Evolutionary conservation across 2,888 invertebrate genomes (phyloP).

Genomic region (Melanostoma mellinum): DNA sequence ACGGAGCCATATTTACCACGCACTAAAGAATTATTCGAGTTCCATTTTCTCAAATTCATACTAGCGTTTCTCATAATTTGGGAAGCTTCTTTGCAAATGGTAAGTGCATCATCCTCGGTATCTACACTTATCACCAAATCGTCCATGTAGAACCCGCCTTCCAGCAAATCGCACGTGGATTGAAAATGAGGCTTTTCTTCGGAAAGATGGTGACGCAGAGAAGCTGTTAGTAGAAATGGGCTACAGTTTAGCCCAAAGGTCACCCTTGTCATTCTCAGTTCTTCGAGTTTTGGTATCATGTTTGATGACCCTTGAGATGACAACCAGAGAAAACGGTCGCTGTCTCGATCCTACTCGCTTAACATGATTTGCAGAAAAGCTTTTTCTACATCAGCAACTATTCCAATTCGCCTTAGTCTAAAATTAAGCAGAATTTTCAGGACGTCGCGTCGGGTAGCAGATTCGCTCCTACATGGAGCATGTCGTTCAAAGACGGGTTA

Average conservation of each 20-base stretch:
- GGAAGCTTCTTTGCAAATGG: not conserved
- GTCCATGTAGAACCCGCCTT: slow-evolving; percentile 27
- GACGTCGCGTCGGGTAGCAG: not conserved
- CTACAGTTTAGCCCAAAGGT: slow-evolving; percentile 32
- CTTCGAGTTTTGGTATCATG: not conserved
- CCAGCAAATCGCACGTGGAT: not conserved
- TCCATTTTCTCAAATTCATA: slow-evolving; percentile 14
- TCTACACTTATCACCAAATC: slow-evolving; percentile 10
- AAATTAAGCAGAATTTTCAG: slow-evolving; percentile 22
- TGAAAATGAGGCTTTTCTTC: slow-evolving; percentile 16
- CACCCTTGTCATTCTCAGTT: slow-evolving; percentile 18
- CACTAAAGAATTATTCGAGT: slow-evolving; percentile 4
- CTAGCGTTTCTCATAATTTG: slow-evolving; percentile 1
- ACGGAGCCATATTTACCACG: not conserved
- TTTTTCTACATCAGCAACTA: not conserved
- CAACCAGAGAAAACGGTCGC: slow-evolving; percentile 19
- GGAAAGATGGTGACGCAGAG: slow-evolving; percentile 8
- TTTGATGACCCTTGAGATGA: not conserved
- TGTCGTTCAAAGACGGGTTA: not conserved
- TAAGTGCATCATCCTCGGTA: slow-evolving; percentile 2
- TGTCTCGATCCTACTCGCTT: slow-evolving; percentile 20
- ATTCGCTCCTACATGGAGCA: not conserved
- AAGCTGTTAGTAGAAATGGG: slow-evolving; percentile 17
- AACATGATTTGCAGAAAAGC: slow-evolving; percentile 17
- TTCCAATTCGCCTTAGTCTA: slow-evolving; percentile 7